Conservation (phyloP, 2,113 vertebrate genomes). For the Hemiprocne comata region DNA sequence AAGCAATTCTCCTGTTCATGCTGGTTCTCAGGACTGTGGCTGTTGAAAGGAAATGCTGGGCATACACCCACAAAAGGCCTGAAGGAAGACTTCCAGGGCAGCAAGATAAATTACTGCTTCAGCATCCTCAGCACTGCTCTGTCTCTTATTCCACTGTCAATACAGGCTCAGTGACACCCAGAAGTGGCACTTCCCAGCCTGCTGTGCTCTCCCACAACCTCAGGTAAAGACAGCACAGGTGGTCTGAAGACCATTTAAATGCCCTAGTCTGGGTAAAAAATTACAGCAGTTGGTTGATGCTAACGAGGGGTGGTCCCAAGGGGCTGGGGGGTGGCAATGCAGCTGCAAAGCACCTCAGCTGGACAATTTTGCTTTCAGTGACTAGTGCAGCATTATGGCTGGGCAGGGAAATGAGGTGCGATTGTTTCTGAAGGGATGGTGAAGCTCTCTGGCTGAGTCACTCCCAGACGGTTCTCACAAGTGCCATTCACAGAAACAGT, state of each 20-base stretch:
- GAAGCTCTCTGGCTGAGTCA: neutral
- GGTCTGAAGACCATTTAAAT: neutral
- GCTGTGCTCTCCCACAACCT: neutral
- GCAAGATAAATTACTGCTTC: neutral
- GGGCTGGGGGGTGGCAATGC: neutral
- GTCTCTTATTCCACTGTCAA: neutral
- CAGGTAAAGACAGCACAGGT: neutral
- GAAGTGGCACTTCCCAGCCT: neutral
- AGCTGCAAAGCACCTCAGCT: neutral
- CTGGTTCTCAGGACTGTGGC: neutral
- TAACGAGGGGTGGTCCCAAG: neutral
- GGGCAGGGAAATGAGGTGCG: neutral
- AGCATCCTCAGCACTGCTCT: neutral
- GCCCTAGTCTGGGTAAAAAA: neutral
- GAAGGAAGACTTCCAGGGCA: neutral
- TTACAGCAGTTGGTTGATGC: neutral
- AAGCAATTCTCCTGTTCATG: neutral
- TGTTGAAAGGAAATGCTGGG: neutral
- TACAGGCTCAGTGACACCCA: neutral
- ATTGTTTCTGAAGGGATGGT: neutral
- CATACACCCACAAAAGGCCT: neutral
- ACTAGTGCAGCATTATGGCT: rapidly evolving
- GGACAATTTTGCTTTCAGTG: neutral
- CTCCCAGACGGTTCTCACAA: neutral
- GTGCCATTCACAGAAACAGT: neutral